Evolutionary conservation across 2,888 invertebrate species (phyloP), one percentile per base, ranked within the genome.

Genomic region (Pseudococcus jackbeardsleyi): DNA sequence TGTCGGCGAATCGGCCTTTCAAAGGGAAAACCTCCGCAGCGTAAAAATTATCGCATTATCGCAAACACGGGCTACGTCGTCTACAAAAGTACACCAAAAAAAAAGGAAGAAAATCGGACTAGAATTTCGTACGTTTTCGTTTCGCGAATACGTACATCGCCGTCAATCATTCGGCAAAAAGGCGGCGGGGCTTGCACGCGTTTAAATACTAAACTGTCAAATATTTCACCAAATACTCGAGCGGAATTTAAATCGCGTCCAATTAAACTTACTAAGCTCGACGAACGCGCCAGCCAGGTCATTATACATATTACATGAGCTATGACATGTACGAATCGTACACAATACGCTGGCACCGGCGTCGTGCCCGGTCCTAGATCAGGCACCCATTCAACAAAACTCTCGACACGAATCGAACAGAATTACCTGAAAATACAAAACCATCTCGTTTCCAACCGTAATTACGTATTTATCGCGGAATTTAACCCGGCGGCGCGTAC

Each of bases 251-350:
- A 72, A 72, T 72, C 68, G 68, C 26, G 68, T 33, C 12, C 68
- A 72, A 72, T 72, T 33, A 72, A 72, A 72, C 68, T 72, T 33
- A 72, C 68, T 33, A 72, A 72, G 68, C 33, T 72, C 26, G 33
- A 17, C 12, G 68, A 26, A 72, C 68, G 26, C 68, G 68, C 33
- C 22, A 22, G 64, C 64, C n/a, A 33, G 68, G 68, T 72, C 68
- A 72, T 72, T 72, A 72, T 72, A 72, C 68, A 72, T 72, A 72
- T 72, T 72, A 72, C 26, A 72, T 26, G 68, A 72, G 33, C 68
- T 72, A 59, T 59, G 59, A 19, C 59, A 59, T 9, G 19, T n/a
- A n/a, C 59, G 59, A 50, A 50, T 64, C 64, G 26, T 33, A 33
- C 26, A 33, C 26, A 33, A 33, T 33, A 33, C 26, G 1, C 26